A percentile compares a stretch with the other conserved stretches of the same genome.
Evolutionary conservation across 2,113 vertebrate species (phyloP).

Genomic region (Rhodinocichla rosea): DNA sequence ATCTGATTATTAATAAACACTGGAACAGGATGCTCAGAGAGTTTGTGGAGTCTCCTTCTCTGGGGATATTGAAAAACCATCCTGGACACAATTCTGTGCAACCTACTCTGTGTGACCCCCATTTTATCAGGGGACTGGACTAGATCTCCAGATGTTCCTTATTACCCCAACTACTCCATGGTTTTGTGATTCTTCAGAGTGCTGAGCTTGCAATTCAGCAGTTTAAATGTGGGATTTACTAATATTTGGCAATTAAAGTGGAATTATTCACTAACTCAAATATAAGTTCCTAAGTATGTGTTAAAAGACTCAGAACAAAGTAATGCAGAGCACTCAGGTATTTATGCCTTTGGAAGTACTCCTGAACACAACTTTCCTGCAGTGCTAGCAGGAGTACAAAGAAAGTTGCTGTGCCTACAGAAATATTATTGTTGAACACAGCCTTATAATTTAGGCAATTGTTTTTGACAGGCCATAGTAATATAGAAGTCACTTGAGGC

Average conservation of each 20-base stretch:
- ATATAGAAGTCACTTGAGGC: constrained; percentile 6
- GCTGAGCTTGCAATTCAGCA: not conserved
- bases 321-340: not conserved
- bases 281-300: not conserved
- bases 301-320: not conserved
- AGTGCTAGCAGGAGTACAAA: not conserved
- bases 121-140: not conserved
- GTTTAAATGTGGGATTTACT: not conserved
- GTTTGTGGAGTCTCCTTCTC: not conserved
- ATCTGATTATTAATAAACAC: not conserved
- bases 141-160: not conserved
- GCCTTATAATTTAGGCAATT: not conserved
- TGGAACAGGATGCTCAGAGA: not conserved
- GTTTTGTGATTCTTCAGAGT: not conserved
- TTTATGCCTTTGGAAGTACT: not conserved
- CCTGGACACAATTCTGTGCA: not conserved
- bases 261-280: not conserved
- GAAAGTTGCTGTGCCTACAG: not conserved
- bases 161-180: not conserved
- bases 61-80: not conserved
- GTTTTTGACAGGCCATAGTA: constrained; percentile 23
- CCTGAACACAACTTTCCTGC: not conserved
- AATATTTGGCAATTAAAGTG: not conserved
- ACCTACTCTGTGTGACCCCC: not conserved
- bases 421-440: not conserved